These are phyloP conservation scores for Drosophila fulvimacula DNA, from an alignment of 2,888 invertebrate genomes.

Conservation along the genomic window DNA sequence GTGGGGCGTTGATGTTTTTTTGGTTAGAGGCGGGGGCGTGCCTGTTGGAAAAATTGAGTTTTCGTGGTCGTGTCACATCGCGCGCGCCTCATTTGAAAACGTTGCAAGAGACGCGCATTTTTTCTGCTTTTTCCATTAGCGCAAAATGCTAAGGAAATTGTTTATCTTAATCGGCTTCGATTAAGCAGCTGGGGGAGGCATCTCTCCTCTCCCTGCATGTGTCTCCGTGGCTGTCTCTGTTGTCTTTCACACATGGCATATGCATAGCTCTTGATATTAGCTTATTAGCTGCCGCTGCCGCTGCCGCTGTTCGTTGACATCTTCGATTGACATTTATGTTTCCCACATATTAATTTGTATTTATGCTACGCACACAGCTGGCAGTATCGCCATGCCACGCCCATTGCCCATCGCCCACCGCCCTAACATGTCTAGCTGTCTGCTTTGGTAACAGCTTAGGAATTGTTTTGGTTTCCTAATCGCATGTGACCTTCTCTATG, in stretches of 20 bases:
- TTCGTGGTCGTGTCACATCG: conserved; percentile 72
- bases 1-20: not conserved
- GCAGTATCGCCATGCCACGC: conserved; percentile 2
- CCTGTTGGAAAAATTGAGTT: conserved; percentile 45
- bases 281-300: conserved; percentile 42
- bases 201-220: not conserved
- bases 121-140: conserved; percentile 56
- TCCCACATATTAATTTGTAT: conserved; percentile 58
- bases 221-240: not conserved
- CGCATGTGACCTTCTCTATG: not conserved
- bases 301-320: conserved; percentile 16
- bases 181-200: conserved; percentile 10
- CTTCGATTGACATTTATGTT: conserved; percentile 54
- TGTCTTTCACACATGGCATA: conserved; percentile 7
- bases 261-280: conserved; percentile 37
- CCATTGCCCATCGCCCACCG: not conserved
- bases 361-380: conserved; percentile 39
- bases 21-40: not conserved
- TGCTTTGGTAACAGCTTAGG: conserved; percentile 16
- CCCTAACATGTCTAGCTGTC: conserved; percentile 5
- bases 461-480: conserved; percentile 25
- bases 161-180: conserved; percentile 72
- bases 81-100: conserved; percentile 62
- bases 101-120: conserved; percentile 15
- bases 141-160: conserved; percentile 65